A percentile compares a stretch with the other conserved stretches of the same genome.
These are phyloP conservation scores for Rhinichthys klamathensis DNA, from an alignment of 2,113 vertebrate species.

Conservation along the genomic window DNA sequence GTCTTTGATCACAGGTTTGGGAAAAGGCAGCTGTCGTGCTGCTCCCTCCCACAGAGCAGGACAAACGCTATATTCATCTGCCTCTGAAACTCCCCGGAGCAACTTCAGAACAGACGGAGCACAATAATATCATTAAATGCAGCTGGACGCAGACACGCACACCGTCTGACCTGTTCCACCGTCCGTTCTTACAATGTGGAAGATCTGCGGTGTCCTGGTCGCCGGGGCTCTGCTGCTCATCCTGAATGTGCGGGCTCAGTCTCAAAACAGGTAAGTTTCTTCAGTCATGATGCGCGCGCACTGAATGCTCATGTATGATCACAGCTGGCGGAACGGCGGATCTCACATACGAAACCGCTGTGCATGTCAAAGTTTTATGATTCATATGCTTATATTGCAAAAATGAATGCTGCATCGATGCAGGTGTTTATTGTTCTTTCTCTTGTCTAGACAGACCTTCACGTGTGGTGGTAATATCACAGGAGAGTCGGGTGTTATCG, in stretches of 20 bases:
- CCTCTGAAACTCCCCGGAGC: slow-evolving; percentile 67
- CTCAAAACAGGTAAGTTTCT: slow-evolving; percentile 75
- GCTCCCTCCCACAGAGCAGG: slow-evolving; percentile 77
- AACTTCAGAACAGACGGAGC: slow-evolving; percentile 67
- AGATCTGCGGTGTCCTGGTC: slow-evolving; percentile 68
- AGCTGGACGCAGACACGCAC: slow-evolving; percentile 62
- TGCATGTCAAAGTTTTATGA: not conserved
- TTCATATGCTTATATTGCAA: not conserved
- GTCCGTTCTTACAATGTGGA: slow-evolving; percentile 71
- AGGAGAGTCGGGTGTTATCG: slow-evolving; percentile 91
- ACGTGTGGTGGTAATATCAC: slow-evolving; percentile 92
- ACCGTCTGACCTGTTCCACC: slow-evolving; percentile 51
- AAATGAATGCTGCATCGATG: not conserved
- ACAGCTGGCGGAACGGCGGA: not conserved
- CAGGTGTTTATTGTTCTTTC: slow-evolving; percentile 5
- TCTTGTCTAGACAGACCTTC: slow-evolving; percentile 80
- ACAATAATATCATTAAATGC: slow-evolving; percentile 62
- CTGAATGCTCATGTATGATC: slow-evolving; percentile 14
- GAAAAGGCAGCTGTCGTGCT: slow-evolving; percentile 64
- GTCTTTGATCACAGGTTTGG: slow-evolving; percentile 51
- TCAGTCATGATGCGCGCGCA: slow-evolving; percentile 13
- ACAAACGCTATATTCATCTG: slow-evolving; percentile 87
- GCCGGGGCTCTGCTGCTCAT: slow-evolving; percentile 72
- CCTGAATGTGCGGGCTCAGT: slow-evolving; percentile 67
- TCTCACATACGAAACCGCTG: not conserved